Base-by-base conservation (phyloP, 2,797 vertebrate genomes). In the Sebastes wilsoni region DNA sequence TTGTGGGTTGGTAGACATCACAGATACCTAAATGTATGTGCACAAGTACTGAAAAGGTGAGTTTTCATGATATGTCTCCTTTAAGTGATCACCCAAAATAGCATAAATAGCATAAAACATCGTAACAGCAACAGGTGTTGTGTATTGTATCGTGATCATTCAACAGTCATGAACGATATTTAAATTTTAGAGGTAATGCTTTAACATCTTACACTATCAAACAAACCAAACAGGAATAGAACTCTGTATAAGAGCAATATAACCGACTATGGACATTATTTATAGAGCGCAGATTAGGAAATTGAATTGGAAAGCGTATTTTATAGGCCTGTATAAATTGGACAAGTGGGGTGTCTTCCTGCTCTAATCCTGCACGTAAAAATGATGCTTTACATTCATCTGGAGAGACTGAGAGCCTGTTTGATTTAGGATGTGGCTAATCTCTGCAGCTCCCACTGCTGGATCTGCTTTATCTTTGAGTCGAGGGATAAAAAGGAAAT, bases 361-460 rank as follows among this genome's bases (percentile, higher is more conserved):
- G 60, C 69, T 77, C 20, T 91, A 82, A 94, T 92, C 92, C 90
- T 76, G 22, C 60, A 49, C 77, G 38, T 69, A 76, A 89, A 90
- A 84, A 66, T 22, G 20, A 73, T 79, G 79, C 71, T 87, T 77
- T 38, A 66, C 27, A 34, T 73, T 82, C 49, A 71, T 60, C 75
- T 81, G 56, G 60, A 86, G 82, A 87, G 68, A 65, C 58, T 9
- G 18, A 83, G 84, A 91, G 86, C 79, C 86, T 20, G 13, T 87
- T 87, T 92, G 93, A 94, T 93, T 93, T 91, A 93, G 72, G 77
- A 73, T 22, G 23, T 76, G 86, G 69, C 83, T 88, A 62, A 86
- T 86, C 59, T 69, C 76, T 84, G 80, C 79, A 22, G 62, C 74
- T 83, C 69, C 70, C 75, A 23, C n/a, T 27, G 65, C 79, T 69